Conservation (phyloP, 2,113 vertebrate species). For the Tichodroma muraria region DNA sequence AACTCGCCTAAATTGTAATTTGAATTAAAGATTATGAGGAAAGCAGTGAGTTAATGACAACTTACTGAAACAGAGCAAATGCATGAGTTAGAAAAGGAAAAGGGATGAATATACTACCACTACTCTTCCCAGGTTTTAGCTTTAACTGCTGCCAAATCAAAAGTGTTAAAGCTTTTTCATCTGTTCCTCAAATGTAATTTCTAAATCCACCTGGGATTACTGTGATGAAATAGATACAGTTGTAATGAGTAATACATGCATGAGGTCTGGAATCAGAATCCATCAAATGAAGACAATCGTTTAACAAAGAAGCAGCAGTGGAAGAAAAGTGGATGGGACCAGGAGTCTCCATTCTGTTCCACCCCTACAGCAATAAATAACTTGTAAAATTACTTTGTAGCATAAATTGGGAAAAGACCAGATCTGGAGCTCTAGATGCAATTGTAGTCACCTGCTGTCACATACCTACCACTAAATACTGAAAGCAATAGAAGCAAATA, state of each 20-base stretch:
- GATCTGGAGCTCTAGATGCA: neutral
- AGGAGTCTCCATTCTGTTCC: neutral
- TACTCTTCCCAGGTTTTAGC: neutral
- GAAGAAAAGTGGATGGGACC: neutral
- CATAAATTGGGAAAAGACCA: neutral
- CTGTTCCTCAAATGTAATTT: neutral
- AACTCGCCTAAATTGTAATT: neutral
- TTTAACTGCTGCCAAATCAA: neutral
- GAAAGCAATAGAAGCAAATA: neutral
- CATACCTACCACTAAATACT: neutral
- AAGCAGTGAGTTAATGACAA: neutral
- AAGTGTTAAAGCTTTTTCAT: constrained; percentile 9
- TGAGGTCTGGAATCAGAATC: neutral
- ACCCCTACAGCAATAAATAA: neutral
- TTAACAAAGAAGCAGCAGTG: neutral
- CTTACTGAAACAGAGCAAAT: neutral
- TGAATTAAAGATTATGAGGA: neutral
- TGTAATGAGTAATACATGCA: neutral
- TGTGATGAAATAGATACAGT: neutral
- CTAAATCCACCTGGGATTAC: neutral
- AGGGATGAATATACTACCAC: neutral
- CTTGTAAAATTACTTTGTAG: neutral
- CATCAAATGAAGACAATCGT: neutral
- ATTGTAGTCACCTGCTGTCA: neutral
- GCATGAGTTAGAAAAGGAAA: neutral